Evolutionary conservation across 2,113 vertebrate genomes (phyloP).

Genomic region (Corythornis madagascariensis): DNA sequence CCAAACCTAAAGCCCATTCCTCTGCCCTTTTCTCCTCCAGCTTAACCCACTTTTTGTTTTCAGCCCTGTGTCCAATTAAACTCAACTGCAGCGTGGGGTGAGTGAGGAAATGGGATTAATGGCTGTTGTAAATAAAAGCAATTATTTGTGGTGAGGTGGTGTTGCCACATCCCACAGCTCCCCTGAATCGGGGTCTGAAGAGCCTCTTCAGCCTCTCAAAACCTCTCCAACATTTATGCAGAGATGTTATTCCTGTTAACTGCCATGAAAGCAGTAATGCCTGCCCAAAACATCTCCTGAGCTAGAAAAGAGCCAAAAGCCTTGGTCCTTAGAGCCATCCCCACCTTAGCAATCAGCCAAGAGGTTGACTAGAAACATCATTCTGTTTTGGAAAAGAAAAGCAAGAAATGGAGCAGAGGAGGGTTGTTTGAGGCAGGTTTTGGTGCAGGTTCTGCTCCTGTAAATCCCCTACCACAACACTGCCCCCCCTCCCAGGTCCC

Average conservation of each 20-base stretch:
- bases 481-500: not conserved
- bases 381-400: not conserved
- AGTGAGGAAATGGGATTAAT: not conserved
- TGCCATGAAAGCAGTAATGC: not conserved
- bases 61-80: not conserved
- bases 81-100: accelerated
- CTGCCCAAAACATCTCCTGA: not conserved
- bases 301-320: not conserved
- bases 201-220: not conserved
- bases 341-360: not conserved
- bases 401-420: not conserved
- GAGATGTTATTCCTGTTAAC: not conserved
- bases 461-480: accelerated
- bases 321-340: not conserved
- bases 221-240: not conserved
- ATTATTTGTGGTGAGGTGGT: not conserved
- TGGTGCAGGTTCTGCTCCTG: accelerated
- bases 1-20: not conserved
- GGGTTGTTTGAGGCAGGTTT: accelerated
- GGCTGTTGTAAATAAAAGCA: not conserved
- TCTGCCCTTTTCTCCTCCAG: not conserved
- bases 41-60: not conserved
- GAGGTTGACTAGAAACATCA: not conserved
- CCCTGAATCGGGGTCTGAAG: not conserved
- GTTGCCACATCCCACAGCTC: accelerated